These are phyloP conservation scores for Kuschelorhynchus macadamiae DNA, from an alignment of 2,888 invertebrate species.

Conservation along the genomic window DNA sequence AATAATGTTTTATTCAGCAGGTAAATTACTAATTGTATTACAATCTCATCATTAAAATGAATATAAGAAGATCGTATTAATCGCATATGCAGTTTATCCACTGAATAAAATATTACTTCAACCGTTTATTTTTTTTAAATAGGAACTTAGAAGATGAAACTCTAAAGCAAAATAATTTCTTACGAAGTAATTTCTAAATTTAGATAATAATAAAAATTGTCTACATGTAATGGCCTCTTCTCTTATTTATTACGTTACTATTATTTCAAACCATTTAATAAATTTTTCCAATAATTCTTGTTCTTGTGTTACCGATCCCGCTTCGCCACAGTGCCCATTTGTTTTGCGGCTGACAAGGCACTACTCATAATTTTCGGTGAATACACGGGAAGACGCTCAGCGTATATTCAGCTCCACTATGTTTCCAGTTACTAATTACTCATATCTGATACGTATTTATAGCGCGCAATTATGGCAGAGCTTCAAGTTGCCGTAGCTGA, in stretches of 20 bases:
- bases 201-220: no score
- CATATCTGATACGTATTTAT: conserved; percentile 69
- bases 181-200: no score
- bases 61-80: no score
- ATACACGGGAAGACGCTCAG: conserved; percentile 44
- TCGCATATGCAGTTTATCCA: no score
- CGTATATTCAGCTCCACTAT: conserved; percentile 48
- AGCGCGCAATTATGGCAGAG: conserved; percentile 66
- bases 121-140: not conserved
- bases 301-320: conserved; percentile 6
- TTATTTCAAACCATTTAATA: not conserved
- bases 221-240: no score
- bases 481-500: conserved; percentile 63
- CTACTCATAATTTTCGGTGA: conserved; percentile 44
- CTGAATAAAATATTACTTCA: no score
- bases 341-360: conserved; percentile 30
- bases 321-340: conserved; percentile 17
- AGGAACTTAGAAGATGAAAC: no score
- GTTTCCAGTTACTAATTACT: conserved; percentile 66
- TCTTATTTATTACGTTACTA: not conserved
- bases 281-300: not conserved
- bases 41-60: no score
- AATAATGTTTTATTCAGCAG: no score
- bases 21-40: no score
- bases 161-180: no score